Evolutionary conservation across 2,888 invertebrate species (phyloP).

Genomic region (Himalopsyche anomala): DNA sequence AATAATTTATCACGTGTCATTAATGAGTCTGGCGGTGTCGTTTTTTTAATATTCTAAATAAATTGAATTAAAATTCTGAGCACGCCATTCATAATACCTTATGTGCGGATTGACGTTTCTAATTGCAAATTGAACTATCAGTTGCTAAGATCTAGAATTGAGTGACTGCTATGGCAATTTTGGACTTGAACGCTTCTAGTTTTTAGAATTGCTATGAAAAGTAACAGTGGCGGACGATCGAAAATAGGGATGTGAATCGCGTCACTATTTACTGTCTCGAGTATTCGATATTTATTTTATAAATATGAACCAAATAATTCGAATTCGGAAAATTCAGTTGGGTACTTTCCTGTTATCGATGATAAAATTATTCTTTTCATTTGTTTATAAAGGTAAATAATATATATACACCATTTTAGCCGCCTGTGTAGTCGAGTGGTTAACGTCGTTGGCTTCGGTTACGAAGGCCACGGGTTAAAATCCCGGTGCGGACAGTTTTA

Average conservation of each 20-base stretch:
- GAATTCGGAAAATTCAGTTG: no score
- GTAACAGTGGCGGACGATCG: background rate
- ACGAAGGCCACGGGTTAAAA: no score
- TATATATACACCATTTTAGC: no score
- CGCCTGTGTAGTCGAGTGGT: no score
- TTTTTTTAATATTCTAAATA: background rate
- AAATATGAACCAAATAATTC: no score
- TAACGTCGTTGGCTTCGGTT: no score
- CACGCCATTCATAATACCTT: background rate
- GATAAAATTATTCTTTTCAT: no score
- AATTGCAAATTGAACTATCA: conserved; percentile 31
- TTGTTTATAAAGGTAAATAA: no score
- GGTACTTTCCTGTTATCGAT: no score
- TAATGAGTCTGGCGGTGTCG: no score
- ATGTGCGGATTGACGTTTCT: background rate
- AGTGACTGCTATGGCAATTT: background rate
- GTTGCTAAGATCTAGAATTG: background rate
- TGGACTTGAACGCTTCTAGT: background rate
- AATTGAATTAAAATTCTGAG: background rate
- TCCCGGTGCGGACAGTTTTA: no score
- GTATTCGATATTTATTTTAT: background rate
- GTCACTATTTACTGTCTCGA: background rate
- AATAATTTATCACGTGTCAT: no score
- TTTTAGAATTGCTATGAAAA: conserved; percentile 1
- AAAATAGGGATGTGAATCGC: background rate